Evolutionary conservation across 2,888 invertebrate species (phyloP), one percentile per base, ranked within the genome.

Genomic region (Toxonevra muliebris): DNA sequence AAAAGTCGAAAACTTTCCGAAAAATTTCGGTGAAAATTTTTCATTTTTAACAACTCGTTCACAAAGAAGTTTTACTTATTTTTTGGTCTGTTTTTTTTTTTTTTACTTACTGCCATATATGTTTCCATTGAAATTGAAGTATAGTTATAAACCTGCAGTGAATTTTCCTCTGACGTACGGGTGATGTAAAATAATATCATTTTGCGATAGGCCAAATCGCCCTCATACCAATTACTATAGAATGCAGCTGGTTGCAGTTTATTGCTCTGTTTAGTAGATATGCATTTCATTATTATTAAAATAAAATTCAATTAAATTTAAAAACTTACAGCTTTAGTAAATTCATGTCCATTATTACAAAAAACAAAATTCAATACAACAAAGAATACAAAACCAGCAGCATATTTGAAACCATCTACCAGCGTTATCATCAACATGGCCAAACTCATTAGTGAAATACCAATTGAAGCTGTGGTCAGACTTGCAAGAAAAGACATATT

Each of bases 151-250:
- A n/a, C n/a, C n/a, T n/a, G n/a, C n/a, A n/a, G n/a, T n/a, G n/a
- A n/a, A n/a, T n/a, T n/a, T n/a, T n/a, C n/a, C n/a, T n/a, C n/a
- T n/a, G n/a, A n/a, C n/a, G n/a, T n/a, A n/a, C n/a, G n/a, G n/a
- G 79, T 76, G 57, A 83, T 80, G 2, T 83, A 75, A 45, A 83
- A 73, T 0, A 79, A 68, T 57, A 82, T 69, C 77, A 78, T 80
- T 57, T 72, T 78, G 9, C 80, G 74, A 70, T 81, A 83, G 2
- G 67, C 68, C 12, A 73, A 66, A 66, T 80, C 73, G 0, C 82
- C 84, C 11, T 82, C 80, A 62, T 80, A 80, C 84, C 84, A 82
- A 55, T 83, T 83, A 17, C 75, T 79, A 42, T 82, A 76, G 41
- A 83, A 81, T 2, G 80, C 79, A 9, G 80, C 78, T 0, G 75